These are phyloP conservation scores for Chaetodon auriga DNA, from an alignment of 2,113 vertebrate genomes.

Conservation along the genomic window DNA sequence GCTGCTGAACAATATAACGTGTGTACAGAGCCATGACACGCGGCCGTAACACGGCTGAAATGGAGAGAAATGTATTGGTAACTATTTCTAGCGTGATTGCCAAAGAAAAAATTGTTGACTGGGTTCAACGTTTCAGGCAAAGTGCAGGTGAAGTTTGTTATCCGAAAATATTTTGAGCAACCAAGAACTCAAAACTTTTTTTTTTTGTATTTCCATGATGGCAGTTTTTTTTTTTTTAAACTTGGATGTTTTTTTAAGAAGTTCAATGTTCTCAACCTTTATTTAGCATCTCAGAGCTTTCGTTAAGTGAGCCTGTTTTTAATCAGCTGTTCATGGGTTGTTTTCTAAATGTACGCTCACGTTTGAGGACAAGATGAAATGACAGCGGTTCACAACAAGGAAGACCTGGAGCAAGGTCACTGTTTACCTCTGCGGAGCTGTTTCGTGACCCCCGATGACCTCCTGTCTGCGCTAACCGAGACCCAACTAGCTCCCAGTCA, in stretches of 20 bases:
- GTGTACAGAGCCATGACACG: conserved; percentile 1
- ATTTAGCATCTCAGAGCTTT: background rate
- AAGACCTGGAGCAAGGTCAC: conserved; percentile 41
- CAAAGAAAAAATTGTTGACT: conserved; percentile 34
- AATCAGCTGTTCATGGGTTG: conserved; percentile 19
- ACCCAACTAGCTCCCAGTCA: conserved; percentile 45
- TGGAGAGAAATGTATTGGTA: conserved; percentile 4
- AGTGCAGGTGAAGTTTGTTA: conserved; percentile 15
- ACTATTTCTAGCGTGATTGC: conserved; percentile 30
- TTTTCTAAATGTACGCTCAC: background rate
- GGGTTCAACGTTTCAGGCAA: conserved; percentile 27
- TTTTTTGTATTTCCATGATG: background rate
- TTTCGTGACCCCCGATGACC: conserved; percentile 51
- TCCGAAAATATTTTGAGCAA: conserved; percentile 34
- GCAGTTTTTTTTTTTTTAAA: background rate
- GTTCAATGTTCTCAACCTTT: background rate
- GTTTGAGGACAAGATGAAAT: conserved; percentile 22
- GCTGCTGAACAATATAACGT: conserved; percentile 18
- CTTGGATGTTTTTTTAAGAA: background rate
- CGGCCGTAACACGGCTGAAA: background rate
- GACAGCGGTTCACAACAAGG: conserved; percentile 31
- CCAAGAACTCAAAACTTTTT: background rate
- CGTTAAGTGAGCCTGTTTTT: background rate
- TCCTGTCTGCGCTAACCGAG: conserved; percentile 45
- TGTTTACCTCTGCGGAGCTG: conserved; percentile 63